Percentiles rank a stretch among this genome's conserved stretches.
Conservation (phyloP, 2,797 vertebrate genomes). For the Pristis pectinata region DNA sequence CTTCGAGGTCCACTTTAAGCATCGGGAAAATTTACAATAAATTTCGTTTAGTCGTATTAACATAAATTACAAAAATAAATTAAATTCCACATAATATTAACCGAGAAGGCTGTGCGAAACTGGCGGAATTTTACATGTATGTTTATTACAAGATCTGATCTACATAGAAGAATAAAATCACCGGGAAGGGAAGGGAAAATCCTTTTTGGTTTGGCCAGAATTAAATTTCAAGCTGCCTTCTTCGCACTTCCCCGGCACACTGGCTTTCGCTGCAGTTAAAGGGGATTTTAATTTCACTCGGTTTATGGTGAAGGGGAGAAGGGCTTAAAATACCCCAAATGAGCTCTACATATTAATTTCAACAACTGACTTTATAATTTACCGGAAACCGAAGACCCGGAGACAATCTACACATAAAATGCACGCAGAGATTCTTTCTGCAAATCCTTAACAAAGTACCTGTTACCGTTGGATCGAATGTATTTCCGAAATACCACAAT, state of each 20-base stretch:
- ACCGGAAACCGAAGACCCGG: slow-evolving; percentile 31
- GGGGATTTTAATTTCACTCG: not conserved
- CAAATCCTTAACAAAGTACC: not conserved
- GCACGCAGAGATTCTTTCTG: too few relatives aligned
- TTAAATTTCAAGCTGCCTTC: not conserved
- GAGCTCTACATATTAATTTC: not conserved
- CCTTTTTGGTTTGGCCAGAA: not conserved
- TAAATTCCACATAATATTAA: not conserved
- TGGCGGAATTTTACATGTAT: not conserved
- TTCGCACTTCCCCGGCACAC: not conserved
- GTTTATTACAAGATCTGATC: not conserved
- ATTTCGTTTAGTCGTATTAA: not conserved
- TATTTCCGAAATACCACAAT: not conserved
- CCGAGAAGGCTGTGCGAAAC: not conserved
- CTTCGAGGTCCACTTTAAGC: not conserved
- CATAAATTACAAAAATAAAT: not conserved
- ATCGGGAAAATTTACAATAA: not conserved
- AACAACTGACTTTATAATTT: not conserved
- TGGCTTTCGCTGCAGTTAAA: not conserved
- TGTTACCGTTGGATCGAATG: not conserved
- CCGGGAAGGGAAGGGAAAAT: not conserved
- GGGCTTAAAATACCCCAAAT: not conserved
- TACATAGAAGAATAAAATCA: not conserved
- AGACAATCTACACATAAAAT: slow-evolving; percentile 13
- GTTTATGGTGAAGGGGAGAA: not conserved